These are phyloP conservation scores for Trachymyrmex cornetzi DNA, from an alignment of 1,140 invertebrate species.

Conservation along the genomic window DNA sequence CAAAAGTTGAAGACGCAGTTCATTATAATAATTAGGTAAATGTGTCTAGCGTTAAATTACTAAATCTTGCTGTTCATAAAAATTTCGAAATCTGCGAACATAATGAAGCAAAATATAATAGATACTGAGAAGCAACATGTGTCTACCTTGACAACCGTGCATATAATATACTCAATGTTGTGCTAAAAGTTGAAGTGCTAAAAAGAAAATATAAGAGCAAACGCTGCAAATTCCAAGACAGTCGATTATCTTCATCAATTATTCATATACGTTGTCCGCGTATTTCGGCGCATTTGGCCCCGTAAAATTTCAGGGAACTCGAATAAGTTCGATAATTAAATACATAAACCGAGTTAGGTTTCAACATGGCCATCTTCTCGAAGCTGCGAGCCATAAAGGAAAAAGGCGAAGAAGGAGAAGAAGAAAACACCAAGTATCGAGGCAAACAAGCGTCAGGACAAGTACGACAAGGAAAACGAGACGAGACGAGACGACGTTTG, in stretches of 20 bases:
- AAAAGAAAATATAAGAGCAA: slow-evolving; percentile 33
- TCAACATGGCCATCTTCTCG: background rate
- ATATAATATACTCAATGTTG: background rate
- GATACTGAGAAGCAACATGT: slow-evolving; percentile 38
- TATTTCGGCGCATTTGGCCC: slow-evolving; percentile 20
- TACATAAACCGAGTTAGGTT: slow-evolving; percentile 42
- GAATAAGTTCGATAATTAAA: slow-evolving; percentile 59
- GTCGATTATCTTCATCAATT: slow-evolving; percentile 57
- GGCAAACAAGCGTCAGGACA: slow-evolving; percentile 15
- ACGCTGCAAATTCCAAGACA: background rate
- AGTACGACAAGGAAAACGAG: slow-evolving; percentile 28
- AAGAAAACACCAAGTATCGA: slow-evolving; percentile 17
- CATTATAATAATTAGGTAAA: background rate
- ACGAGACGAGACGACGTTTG: slow-evolving; percentile 46
- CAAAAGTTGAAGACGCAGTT: background rate
- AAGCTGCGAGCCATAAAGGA: background rate
- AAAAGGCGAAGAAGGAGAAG: background rate
- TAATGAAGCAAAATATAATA: background rate
- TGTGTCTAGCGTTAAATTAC: slow-evolving; percentile 3
- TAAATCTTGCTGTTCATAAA: background rate
- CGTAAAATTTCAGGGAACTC: slow-evolving; percentile 37
- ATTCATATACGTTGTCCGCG: slow-evolving; percentile 21
- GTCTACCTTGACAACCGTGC: slow-evolving; percentile 1
- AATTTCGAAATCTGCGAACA: background rate
- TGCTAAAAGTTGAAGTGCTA: no score